Conservation (phyloP, 2,113 vertebrate species). For the Marcusenius ussheri region DNA sequence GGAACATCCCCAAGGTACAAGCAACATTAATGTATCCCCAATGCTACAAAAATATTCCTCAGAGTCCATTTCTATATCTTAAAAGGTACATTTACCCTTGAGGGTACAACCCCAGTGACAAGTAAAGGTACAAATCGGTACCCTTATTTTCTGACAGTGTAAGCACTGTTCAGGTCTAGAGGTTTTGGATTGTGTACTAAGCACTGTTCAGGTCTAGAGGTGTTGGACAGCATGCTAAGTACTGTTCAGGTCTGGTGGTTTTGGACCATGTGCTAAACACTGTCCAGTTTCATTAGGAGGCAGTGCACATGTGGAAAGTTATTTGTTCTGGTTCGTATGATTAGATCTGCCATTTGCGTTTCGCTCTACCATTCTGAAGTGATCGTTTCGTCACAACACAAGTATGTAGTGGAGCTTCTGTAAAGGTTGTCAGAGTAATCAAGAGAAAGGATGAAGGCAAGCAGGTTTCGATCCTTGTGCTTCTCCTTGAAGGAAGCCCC, state of each 20-base stretch:
- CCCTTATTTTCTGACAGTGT: background rate
- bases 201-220: background rate
- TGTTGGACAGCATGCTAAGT: background rate
- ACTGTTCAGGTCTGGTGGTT: conserved; percentile 1
- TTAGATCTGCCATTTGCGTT: background rate
- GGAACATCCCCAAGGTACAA: background rate
- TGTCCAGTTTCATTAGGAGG: background rate
- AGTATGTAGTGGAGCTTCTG: conserved; percentile 23
- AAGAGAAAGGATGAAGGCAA: background rate
- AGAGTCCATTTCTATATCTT: background rate
- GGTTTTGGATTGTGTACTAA: background rate
- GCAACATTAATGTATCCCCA: background rate
- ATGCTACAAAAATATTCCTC: background rate
- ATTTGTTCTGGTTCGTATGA: background rate
- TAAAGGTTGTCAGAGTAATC: conserved; percentile 15
- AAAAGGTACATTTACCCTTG: background rate
- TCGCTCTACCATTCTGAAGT: background rate
- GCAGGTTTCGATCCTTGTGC: background rate
- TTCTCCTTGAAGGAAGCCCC: background rate
- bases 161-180: background rate
- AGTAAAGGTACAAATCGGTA: background rate
- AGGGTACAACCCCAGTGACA: background rate
- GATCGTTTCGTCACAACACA: background rate
- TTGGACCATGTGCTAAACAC: background rate
- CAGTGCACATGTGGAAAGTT: conserved; percentile 21